A percentile compares a stretch with the other conserved stretches of the same genome.
phyloP scores from a whole-genome alignment of 2,113 vertebrate species.

The Oophaga pumilio region DNA sequence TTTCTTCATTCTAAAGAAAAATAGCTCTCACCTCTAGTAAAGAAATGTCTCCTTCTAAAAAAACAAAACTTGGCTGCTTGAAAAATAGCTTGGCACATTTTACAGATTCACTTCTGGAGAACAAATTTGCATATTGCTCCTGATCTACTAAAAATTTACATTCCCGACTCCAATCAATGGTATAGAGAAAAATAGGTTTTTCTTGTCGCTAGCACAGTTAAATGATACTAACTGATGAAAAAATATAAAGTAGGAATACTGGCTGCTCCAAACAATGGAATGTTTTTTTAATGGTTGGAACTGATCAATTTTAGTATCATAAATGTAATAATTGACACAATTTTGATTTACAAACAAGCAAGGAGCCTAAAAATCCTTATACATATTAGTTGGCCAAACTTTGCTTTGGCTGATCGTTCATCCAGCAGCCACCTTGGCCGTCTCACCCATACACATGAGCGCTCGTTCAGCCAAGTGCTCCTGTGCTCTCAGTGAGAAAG shows the following conservation, averaged over 20 bases:
- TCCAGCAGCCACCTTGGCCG: too few species aligned
- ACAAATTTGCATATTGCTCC: background rate
- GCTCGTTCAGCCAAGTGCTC: too few species aligned
- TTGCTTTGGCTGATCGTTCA: too few species aligned
- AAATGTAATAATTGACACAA: background rate
- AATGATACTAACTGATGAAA: background rate
- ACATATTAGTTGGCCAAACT: too few species aligned
- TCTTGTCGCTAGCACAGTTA: background rate
- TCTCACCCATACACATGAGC: too few species aligned
- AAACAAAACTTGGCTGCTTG: background rate
- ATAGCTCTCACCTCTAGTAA: slow-evolving; percentile 1
- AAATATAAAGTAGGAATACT: background rate
- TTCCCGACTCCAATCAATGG: background rate
- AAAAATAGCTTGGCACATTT: slow-evolving; percentile 8
- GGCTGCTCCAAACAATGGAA: background rate
- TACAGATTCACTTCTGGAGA: background rate
- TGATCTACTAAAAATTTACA: background rate
- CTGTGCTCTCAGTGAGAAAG: too few species aligned
- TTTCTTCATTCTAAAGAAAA: slow-evolving; percentile 6
- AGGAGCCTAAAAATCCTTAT: too few species aligned
- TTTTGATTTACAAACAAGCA: background rate
- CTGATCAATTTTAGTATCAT: background rate
- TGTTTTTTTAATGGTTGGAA: background rate
- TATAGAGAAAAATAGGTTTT: background rate
- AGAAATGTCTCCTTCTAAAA: slow-evolving; percentile 12